Conservation (phyloP, 2,113 vertebrate genomes). For the Eolophus roseicapilla region DNA sequence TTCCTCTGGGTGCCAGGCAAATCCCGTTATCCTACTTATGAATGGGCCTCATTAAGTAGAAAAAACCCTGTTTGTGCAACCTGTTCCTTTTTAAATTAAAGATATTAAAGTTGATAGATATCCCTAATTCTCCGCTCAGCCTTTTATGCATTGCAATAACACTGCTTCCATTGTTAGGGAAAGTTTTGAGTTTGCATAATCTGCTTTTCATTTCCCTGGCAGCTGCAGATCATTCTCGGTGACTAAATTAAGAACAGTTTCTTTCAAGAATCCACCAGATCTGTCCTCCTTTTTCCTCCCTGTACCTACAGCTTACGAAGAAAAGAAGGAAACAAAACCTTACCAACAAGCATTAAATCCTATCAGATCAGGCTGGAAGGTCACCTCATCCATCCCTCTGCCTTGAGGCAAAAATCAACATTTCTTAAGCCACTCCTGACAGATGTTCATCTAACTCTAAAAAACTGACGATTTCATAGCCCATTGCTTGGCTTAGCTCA, state of each 20-base stretch:
- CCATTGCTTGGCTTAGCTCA: background rate
- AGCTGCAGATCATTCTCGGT: constrained; percentile 52
- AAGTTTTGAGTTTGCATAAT: constrained; percentile 55
- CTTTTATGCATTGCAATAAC: constrained; percentile 31
- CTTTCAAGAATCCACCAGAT: constrained; percentile 12
- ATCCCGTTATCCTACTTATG: constrained; percentile 21
- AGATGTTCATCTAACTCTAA: constrained; percentile 4
- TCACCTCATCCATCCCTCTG: constrained; percentile 16
- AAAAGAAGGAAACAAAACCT: background rate
- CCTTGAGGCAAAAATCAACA: constrained; percentile 18
- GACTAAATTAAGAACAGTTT: constrained; percentile 31
- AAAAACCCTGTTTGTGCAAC: background rate
- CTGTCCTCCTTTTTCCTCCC: background rate
- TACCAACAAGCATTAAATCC: constrained; percentile 29
- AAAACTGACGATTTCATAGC: background rate
- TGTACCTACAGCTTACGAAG: background rate
- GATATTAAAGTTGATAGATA: constrained; percentile 41
- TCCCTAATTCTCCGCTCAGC: constrained; percentile 41
- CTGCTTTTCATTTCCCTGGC: constrained; percentile 55
- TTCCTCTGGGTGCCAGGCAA: constrained; percentile 57
- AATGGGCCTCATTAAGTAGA: constrained; percentile 22
- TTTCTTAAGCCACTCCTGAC: background rate
- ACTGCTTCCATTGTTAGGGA: constrained; percentile 22
- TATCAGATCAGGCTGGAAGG: constrained; percentile 1
- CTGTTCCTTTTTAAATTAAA: constrained; percentile 23